Percentiles rank a stretch among this genome's conserved stretches.
phyloP scores from a whole-genome alignment of 2,113 vertebrate species.

The Peromyscus maniculatus region DNA sequence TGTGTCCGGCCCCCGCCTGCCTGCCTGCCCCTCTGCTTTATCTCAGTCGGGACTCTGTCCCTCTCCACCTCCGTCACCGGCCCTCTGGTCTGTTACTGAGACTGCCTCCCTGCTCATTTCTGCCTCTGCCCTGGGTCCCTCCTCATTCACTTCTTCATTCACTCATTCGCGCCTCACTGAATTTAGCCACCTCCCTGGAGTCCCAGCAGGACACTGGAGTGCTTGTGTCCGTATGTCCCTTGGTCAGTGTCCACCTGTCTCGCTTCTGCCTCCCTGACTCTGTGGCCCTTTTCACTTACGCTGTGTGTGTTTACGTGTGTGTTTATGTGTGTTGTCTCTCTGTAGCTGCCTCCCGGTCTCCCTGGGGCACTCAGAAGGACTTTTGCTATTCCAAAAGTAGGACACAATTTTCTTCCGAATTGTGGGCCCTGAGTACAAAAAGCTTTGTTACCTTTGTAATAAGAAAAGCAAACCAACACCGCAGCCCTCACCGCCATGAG shows the following conservation, averaged over 20 bases:
- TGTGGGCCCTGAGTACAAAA: background rate
- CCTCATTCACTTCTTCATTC: background rate
- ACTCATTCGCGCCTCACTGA: background rate
- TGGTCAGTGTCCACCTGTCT: background rate
- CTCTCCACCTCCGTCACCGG: accelerated
- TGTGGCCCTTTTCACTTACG: background rate
- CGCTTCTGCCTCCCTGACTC: background rate
- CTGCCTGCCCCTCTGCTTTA: accelerated
- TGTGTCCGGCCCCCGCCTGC: background rate
- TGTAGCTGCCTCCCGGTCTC: background rate
- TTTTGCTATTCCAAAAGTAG: constrained; percentile 62
- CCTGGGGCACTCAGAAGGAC: background rate
- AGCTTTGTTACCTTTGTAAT: background rate
- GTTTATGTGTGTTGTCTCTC: background rate
- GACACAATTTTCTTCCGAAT: background rate
- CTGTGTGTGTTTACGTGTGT: background rate
- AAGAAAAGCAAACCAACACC: background rate
- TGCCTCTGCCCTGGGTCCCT: background rate
- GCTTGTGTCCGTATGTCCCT: background rate
- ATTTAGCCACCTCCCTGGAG: background rate
- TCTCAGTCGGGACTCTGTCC: too few species aligned
- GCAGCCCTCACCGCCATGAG: accelerated
- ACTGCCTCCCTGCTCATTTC: background rate
- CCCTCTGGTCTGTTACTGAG: background rate
- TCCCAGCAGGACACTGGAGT: background rate